phyloP scores from a whole-genome alignment of 1,140 invertebrate genomes.

The Drosophila prosaltans region DNA sequence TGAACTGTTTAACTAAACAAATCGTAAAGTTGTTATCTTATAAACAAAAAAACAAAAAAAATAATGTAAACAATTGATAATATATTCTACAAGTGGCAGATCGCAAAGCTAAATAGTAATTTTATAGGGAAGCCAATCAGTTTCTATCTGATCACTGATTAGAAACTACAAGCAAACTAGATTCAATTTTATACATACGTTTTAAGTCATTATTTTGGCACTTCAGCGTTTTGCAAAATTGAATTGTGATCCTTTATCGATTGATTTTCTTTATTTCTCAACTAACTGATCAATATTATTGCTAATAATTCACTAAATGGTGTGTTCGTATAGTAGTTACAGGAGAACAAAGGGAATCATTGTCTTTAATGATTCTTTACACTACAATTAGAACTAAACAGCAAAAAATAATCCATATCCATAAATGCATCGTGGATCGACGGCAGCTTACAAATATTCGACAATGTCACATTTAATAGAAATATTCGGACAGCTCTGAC shows the following conservation, averaged over 20 bases:
- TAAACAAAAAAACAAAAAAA: no score
- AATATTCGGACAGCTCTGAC: constrained; percentile 95
- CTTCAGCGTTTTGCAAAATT: no score
- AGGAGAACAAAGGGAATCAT: constrained; percentile 44
- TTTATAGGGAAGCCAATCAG: no score
- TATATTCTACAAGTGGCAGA: no score
- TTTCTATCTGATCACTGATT: no score
- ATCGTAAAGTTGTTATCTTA: no score
- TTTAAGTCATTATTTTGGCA: no score
- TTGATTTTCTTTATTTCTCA: constrained; percentile 61
- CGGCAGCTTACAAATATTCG: constrained; percentile 90
- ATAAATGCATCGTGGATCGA: constrained; percentile 20
- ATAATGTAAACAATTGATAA: no score
- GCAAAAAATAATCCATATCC: constrained; percentile 24
- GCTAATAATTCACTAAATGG: constrained; percentile 66
- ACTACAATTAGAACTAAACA: constrained; percentile 60
- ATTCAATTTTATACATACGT: no score
- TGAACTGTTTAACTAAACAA: no score
- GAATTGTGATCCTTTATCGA: not conserved
- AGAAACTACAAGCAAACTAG: no score
- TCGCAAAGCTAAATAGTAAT: no score
- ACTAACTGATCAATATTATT: constrained; percentile 54
- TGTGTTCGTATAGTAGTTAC: constrained; percentile 48
- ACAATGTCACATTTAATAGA: constrained; percentile 98
- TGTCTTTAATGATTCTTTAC: constrained; percentile 26